Conservation (phyloP, 2,113 vertebrate species). For the Serinus canaria region DNA sequence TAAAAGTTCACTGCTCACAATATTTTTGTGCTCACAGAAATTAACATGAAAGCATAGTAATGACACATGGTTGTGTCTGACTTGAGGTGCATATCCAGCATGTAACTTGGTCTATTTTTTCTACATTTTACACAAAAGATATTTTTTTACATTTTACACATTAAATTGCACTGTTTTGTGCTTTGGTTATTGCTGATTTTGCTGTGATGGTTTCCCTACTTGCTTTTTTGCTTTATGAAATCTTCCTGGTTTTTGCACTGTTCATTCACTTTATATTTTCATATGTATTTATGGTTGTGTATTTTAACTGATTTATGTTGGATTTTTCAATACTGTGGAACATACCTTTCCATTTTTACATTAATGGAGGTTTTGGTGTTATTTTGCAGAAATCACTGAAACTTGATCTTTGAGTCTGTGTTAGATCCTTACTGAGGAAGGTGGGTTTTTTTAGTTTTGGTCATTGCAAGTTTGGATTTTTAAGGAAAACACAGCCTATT, state of each 20-base stretch:
- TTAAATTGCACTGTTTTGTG: not conserved
- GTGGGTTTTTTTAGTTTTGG: not conserved
- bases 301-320: not conserved
- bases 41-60: not conserved
- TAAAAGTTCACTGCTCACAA: not conserved
- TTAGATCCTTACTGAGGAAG: not conserved
- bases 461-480: not conserved
- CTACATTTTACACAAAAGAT: not conserved
- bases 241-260: not conserved
- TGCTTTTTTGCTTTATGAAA: not conserved
- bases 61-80: not conserved
- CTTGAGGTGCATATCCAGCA: not conserved
- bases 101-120: not conserved
- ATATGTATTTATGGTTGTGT: not conserved
- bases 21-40: not conserved
- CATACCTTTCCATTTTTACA: not conserved
- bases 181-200: not conserved
- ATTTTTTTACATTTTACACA: not conserved
- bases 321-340: not conserved
- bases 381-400: not conserved
- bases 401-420: not conserved
- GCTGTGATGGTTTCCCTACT: not conserved
- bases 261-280: not conserved
- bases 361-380: not conserved
- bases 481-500: not conserved